These are phyloP conservation scores for Dicyrtomina minuta DNA, from an alignment of 2,888 invertebrate species.

Conservation along the genomic window DNA sequence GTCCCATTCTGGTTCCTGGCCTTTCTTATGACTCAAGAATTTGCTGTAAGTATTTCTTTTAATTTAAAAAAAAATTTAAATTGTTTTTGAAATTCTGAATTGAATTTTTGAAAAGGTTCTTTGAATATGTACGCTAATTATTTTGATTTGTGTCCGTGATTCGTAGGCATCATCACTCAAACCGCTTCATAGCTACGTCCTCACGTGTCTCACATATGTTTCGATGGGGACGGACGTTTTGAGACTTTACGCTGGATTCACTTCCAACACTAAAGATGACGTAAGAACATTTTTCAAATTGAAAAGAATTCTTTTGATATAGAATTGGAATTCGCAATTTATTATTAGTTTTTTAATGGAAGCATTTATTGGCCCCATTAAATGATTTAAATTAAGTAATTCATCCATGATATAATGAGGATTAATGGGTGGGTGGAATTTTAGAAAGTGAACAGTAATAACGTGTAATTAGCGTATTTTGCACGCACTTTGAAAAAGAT, in stretches of 20 bases:
- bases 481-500: too few species aligned
- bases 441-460: too few species aligned
- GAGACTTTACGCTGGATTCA: conserved; percentile 22
- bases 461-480: too few species aligned
- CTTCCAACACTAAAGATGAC: conserved; percentile 28
- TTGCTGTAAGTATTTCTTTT: conserved; percentile 17
- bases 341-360: too few species aligned
- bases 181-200: conserved; percentile 29
- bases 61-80: too few species aligned
- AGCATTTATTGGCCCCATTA: too few species aligned
- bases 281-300: conserved; percentile 13
- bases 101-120: background rate
- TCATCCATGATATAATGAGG: too few species aligned
- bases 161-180: conserved; percentile 23
- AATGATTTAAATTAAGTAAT: too few species aligned
- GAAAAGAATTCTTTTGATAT: too few species aligned
- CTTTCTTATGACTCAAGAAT: conserved; percentile 26
- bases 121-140: background rate
- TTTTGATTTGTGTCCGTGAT: too few species aligned
- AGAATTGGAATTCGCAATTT: too few species aligned
- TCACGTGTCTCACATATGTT: conserved; percentile 10
- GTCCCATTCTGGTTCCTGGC: conserved; percentile 24
- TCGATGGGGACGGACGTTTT: conserved; percentile 14
- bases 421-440: too few species aligned
- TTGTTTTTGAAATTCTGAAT: background rate